Percentiles rank a stretch among this genome's conserved stretches.
Evolutionary conservation across 2,888 invertebrate species (phyloP).

Genomic region (Callyntrura guangdongensis): DNA sequence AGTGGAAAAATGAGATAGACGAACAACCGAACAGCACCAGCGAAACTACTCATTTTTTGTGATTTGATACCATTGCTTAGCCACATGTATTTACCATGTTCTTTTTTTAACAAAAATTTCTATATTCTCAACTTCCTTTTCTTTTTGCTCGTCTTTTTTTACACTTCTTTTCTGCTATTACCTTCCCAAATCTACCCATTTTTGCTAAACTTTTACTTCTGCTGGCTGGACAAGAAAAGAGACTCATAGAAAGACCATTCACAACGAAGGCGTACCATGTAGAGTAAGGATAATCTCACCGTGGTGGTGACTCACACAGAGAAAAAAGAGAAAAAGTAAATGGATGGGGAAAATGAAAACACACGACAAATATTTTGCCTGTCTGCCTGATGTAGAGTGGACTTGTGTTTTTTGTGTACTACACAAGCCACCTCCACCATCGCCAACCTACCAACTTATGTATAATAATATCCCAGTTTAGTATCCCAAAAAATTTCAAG

Average conservation of each 20-base stretch:
- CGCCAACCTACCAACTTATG: too few species aligned
- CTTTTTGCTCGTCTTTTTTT: constrained; percentile 3
- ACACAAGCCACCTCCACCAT: too few species aligned
- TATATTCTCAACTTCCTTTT: neutral
- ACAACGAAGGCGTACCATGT: constrained; percentile 49
- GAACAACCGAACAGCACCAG: too few species aligned
- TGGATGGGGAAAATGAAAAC: constrained; percentile 6
- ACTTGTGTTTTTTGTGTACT: neutral
- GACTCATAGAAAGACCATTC: too few species aligned
- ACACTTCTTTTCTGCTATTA: neutral
- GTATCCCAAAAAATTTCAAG: neutral
- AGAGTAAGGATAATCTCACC: constrained; percentile 74
- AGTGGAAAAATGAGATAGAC: too few species aligned
- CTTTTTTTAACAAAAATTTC: neutral
- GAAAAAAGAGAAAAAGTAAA: constrained; percentile 27
- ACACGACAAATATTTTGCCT: constrained; percentile 43
- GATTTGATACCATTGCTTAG: too few species aligned
- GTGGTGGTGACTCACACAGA: constrained; percentile 67
- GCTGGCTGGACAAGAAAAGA: too few species aligned
- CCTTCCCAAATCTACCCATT: neutral
- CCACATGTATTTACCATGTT: too few species aligned
- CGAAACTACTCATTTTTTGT: too few species aligned
- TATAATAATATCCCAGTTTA: neutral
- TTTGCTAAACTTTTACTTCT: neutral
- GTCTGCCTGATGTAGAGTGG: neutral